Base-by-base conservation (phyloP, 2,797 vertebrate species). In the Peromyscus nudipes region DNA sequence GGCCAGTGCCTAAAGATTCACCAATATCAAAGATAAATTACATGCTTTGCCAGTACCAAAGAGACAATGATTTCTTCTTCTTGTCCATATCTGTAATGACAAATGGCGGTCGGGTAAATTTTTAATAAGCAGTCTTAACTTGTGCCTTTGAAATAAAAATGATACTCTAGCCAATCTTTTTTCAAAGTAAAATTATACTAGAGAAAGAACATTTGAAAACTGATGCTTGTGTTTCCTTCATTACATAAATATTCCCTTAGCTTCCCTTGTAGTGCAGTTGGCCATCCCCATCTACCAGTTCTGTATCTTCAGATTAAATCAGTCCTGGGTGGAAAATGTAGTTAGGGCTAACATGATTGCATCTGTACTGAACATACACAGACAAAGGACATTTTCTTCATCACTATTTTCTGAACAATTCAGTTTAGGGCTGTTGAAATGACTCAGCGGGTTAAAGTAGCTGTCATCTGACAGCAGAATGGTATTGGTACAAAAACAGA, bases 131-230 rank as follows among this genome's bases (percentile, higher is more conserved):
- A 60, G 8, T n/a, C 76, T 52, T 76, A 49, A 89, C 25, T 25
- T 77, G 34, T 92, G 40, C 27, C 40, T 95, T 92, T 57, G 67
- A 49, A 60, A 81, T 62, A 93, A 65, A 94, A 40, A 29, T 40
- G n/a, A 76, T 16, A 19, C 25, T 90, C 57, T 55, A 65, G 55
- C 23, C 31, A 46, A 46, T 81, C 90, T 92, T 95, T 96, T 69
- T 21, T 79, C 96, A 94, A 96, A 57, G 91, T 37, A 69, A 81
- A 85, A 21, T 93, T 40, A 46, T 9, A 16, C 73, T 71, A 55
- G 86, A 31, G 52, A 91, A 94, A 92, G 27, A 80, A 75, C 49
- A 69, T 79, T 94, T 91, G 83, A 87, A 87, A 96, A 92, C 71
- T 77, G 17, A 16, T 87, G 10, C 52, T 73, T 71, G 29, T 89